A percentile compares a stretch with the other conserved stretches of the same genome.
Conservation (phyloP, 2,888 invertebrate genomes). For the Pandemis cinnamomeana region DNA sequence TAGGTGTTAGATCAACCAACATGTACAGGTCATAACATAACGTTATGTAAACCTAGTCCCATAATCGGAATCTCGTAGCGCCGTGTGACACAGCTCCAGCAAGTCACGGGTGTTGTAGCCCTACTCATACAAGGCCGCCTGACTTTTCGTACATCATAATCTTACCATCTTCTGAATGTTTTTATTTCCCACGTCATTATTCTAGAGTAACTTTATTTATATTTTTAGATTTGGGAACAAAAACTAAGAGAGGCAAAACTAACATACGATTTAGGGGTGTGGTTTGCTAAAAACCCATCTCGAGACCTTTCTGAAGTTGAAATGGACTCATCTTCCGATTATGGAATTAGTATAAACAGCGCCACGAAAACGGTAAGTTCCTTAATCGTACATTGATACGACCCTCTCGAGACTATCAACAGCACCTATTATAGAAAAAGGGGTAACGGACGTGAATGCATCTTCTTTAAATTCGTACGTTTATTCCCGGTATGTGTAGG, state of each 20-base stretch:
- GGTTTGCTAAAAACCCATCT: conserved; percentile 61
- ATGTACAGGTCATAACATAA: not conserved
- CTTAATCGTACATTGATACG: not conserved
- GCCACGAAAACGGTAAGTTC: conserved; percentile 19
- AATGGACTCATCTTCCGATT: conserved; percentile 60
- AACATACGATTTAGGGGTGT: conserved; percentile 77
- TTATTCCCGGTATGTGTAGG: conserved; percentile 39
- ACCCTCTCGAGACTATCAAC: not conserved
- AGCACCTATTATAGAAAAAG: not conserved
- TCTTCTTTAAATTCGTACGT: not conserved
- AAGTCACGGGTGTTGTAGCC: not conserved
- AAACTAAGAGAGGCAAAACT: conserved; percentile 90
- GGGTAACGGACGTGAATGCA: not conserved
- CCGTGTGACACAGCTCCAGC: too few relatives aligned
- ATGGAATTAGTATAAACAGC: conserved; percentile 45
- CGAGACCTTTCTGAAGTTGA: conserved; percentile 62
- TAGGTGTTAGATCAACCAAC: not conserved
- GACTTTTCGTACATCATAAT: not conserved
- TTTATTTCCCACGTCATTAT: not conserved
- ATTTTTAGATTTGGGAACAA: conserved; percentile 87
- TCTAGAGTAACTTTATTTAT: not conserved
- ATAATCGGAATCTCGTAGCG: too few relatives aligned
- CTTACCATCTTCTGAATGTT: not conserved
- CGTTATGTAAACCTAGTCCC: not conserved
- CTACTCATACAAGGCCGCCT: not conserved